Percentiles rank a stretch among this genome's conserved stretches.
phyloP scores from a whole-genome alignment of 2,113 vertebrate genomes.

The Fulica atra region DNA sequence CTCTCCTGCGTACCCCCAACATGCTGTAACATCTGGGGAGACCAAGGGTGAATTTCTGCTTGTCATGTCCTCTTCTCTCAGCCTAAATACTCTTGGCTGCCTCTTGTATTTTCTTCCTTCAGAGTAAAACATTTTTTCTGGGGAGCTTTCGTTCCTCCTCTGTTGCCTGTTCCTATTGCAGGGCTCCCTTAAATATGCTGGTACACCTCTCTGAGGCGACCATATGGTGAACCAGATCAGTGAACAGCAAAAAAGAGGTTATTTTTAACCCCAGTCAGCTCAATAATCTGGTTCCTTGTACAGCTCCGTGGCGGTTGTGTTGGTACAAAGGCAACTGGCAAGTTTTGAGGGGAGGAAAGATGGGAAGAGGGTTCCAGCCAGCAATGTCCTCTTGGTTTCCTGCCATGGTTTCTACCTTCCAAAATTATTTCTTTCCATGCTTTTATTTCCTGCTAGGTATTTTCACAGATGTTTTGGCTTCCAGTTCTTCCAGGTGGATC shows the following conservation, averaged over 20 bases:
- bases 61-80: rapidly evolving
- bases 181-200: neutral
- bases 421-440: neutral
- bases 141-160: neutral
- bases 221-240: neutral
- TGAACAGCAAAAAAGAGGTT: neutral
- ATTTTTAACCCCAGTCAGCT: neutral
- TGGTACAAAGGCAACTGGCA: neutral
- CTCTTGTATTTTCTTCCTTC: rapidly evolving
- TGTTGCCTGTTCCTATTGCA: neutral
- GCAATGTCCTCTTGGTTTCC: neutral
- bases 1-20: neutral
- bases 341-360: neutral
- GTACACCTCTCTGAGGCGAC: neutral
- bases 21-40: rapidly evolving
- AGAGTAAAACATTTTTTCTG: neutral
- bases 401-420: neutral
- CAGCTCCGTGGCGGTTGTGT: neutral
- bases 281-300: neutral
- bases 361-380: neutral
- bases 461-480: neutral
- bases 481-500: neutral
- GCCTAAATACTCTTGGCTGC: neutral
- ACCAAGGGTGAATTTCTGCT: neutral
- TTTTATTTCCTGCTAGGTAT: constrained; percentile 3